Base-by-base conservation (phyloP, 2,797 vertebrate species). In the Myoxocephalus aenaeus region DNA sequence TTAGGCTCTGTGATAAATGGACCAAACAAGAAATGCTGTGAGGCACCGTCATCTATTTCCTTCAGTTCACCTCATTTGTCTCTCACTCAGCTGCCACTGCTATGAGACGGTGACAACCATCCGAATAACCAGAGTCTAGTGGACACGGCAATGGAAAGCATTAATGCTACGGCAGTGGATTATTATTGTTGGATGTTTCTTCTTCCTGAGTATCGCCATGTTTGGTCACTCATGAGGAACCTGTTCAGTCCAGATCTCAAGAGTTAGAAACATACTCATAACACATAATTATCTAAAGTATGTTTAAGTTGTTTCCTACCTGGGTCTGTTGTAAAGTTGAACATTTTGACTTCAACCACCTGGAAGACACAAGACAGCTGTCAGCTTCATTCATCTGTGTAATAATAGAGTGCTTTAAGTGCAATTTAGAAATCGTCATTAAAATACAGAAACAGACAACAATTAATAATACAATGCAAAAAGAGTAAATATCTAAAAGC, bases 301-400 rank as follows among this genome's bases (percentile, higher is more conserved):
- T 14, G 15, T 50, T n/a, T 20, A 50, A 50, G 48, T 77, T 20
- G 6, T 51, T 12, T 29, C 17, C 42, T 44, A 88, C 86, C 81
- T 44, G 68, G 32, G n/a, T 77, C 20, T 40, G 75, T 34, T 32
- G 67, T 58, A 3, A 14, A 54, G 53, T 15, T 72, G 6, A 2
- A 48, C 12, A 1, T n/a, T 2, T 25, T 1, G 73, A 64, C 58
- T 42, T 76, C 0, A 72, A 63, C 18, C 42, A 22, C 81, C 79
- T 85, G 48, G 0, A 70, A 70, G 10, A 73, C 20, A 44, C 18
- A 10, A 29, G 10, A 53, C n/a, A 14, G 53, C 11, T 20, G 15
- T 50, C 18, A 50, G 18, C 50, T 53, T 50, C 2, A 50, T 50
- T 12, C 12, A 25, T 13, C n/a, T 22, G 50, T 22, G n/a, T 53